Evolutionary conservation across 2,113 vertebrate species (phyloP), one percentile per base, ranked within the genome.

Genomic region (Plecotus auritus): DNA sequence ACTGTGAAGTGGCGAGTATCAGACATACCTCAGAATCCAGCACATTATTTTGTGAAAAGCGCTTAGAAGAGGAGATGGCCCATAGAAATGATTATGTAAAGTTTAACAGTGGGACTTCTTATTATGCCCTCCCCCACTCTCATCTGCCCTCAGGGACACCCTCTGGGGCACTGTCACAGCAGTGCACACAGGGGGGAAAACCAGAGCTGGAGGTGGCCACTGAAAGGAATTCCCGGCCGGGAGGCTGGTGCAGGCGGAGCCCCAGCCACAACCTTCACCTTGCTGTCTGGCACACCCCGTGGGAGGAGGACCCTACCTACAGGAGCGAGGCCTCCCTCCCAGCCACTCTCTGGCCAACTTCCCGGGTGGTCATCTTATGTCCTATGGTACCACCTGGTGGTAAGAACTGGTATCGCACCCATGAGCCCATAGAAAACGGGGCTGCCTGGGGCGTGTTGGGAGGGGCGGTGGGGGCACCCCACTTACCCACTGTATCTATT

Each of bases 331-430:
- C 18, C 70, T 37, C 54, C 45, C 22, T 35, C 28, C 32, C 10
- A 20, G 35, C 32, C 47, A 1, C 8, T 3, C 26, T 0, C 20
- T 0, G 20, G 1, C 17, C 9, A 32, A 35, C 4, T 1, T 11
- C 67, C 54, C 13, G 4, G 2, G 89, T 18, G 49, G 49, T 77
- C 89, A 37, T 96, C 83, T 90, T 85, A 92, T 92, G 98, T 97
- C 96, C 5, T 95, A 96, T 49, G 95, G 32, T 96, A 64, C 96
- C 98, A 97, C 69, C 98, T 98, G 91, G 94, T 97, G 98, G 96
- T 84, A 0, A 4, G 1, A 77, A 28, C 9, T 47, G 35, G 40
- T 4, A 59, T 85, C 5, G 23, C 94, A 84, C 13, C 28, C 17
- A 7, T 20, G 23, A 54, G 78, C 56, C 4, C 0, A 9, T 0